Evolutionary conservation across 2,888 invertebrate species (phyloP).

Genomic region (Hoplodrina blanda): DNA sequence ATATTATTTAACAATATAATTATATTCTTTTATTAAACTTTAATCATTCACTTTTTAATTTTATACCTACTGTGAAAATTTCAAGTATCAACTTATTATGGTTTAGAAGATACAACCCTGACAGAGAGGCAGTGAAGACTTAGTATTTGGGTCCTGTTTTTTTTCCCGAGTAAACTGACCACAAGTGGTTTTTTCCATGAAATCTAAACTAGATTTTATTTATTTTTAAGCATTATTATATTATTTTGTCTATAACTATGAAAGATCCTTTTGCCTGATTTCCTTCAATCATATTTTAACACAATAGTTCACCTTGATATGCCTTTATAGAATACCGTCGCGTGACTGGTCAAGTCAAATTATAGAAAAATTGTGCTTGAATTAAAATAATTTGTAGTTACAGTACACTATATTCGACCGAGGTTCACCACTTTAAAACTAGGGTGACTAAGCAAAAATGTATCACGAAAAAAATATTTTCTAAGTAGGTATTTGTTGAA

Average conservation of each 20-base stretch:
- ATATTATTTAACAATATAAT: too few relatives aligned
- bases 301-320: constrained; percentile 31
- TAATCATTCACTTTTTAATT: too few relatives aligned
- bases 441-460: not conserved
- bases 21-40: too few relatives aligned
- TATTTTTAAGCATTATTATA: not conserved
- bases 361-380: constrained; percentile 7
- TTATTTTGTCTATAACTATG: not conserved
- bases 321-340: constrained; percentile 17
- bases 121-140: too few relatives aligned
- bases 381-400: constrained; percentile 4
- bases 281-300: constrained; percentile 8
- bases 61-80: too few relatives aligned
- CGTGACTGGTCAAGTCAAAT: constrained; percentile 23
- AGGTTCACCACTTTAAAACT: not conserved
- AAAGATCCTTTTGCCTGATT: constrained; percentile 19
- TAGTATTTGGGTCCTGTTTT: too few relatives aligned
- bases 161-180: too few relatives aligned
- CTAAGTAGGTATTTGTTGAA: not conserved
- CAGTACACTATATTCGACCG: not conserved
- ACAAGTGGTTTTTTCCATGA: too few relatives aligned
- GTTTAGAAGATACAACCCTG: too few relatives aligned
- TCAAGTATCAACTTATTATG: too few relatives aligned
- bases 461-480: not conserved
- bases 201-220: too few relatives aligned